Evolutionary conservation across 2,888 invertebrate species (phyloP).

Genomic region (Leptopilina myrica): DNA sequence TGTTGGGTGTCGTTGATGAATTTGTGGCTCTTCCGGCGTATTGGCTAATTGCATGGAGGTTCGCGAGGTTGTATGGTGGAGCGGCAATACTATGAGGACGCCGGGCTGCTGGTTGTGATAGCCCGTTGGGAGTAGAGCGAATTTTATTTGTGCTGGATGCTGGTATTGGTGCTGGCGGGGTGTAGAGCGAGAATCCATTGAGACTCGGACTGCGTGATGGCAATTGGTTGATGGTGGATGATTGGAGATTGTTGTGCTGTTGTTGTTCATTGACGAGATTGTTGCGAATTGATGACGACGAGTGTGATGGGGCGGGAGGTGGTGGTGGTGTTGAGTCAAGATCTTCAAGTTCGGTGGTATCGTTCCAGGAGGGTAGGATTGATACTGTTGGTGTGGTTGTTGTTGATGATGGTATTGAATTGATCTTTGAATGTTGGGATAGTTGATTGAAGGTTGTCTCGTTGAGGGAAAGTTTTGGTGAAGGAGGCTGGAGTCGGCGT

Average conservation of each 20-base stretch:
- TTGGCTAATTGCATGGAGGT: conserved; percentile 75
- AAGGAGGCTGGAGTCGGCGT: conserved; percentile 68
- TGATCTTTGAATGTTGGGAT: conserved; percentile 67
- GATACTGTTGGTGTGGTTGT: conserved; percentile 65
- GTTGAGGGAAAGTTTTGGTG: conserved; percentile 57
- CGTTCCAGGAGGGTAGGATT: conserved; percentile 67
- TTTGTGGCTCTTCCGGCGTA: conserved; percentile 61
- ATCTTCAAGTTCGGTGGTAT: conserved; percentile 71
- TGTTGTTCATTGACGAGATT: conserved; percentile 61
- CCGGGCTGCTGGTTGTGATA: conserved; percentile 72
- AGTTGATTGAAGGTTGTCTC: conserved; percentile 62
- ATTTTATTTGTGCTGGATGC: conserved; percentile 71
- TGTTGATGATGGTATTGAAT: conserved; percentile 65
- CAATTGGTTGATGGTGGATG: conserved; percentile 66
- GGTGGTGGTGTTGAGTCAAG: conserved; percentile 72
- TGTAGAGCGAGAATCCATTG: conserved; percentile 79
- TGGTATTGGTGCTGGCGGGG: conserved; percentile 78
- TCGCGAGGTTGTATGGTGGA: conserved; percentile 77
- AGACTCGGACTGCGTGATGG: conserved; percentile 70
- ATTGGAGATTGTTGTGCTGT: conserved; percentile 63
- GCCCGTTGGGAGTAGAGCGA: conserved; percentile 72
- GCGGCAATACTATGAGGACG: conserved; percentile 80
- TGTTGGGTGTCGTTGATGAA: conserved; percentile 44
- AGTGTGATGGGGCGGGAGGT: conserved; percentile 69
- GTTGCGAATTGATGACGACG: conserved; percentile 56